A percentile compares a stretch with the other conserved stretches of the same genome.
Evolutionary conservation across 2,888 invertebrate species (phyloP).

Genomic region (Drosophila rubida): DNA sequence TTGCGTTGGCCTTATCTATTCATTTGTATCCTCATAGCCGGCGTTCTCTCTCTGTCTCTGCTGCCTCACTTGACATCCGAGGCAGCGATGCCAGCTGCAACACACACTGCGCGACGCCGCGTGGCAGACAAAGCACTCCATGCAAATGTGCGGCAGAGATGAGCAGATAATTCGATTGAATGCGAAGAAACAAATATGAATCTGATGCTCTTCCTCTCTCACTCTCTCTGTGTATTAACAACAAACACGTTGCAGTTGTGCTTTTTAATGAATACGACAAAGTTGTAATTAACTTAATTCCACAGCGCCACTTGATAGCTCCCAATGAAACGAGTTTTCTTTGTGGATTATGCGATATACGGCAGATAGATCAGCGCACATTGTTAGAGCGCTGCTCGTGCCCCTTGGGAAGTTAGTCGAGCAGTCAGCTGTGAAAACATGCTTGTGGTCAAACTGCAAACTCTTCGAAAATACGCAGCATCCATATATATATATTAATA

Average conservation of each 20-base stretch:
- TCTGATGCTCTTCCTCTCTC: conserved; percentile 12
- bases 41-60: conserved; percentile 8
- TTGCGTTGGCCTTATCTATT: conserved; percentile 41
- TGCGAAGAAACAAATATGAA: conserved; percentile 16
- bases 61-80: conserved; percentile 44
- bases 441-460: conserved; percentile 18
- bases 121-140: conserved; percentile 20
- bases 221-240: too few species aligned
- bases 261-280: conserved; percentile 1
- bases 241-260: neutral
- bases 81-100: conserved; percentile 44
- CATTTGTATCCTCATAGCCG: conserved; percentile 32
- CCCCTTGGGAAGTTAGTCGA: neutral
- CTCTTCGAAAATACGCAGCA: conserved; percentile 19
- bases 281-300: conserved; percentile 28
- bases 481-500: neutral
- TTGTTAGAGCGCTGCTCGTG: neutral
- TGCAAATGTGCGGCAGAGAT: conserved; percentile 47
- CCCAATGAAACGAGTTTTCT: neutral
- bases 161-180: conserved; percentile 52
- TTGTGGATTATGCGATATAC: neutral
- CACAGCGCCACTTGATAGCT: neutral
- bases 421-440: conserved; percentile 24
- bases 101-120: neutral
- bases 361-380: neutral